Evolutionary conservation across 2,113 vertebrate genomes (phyloP).

Genomic region (Antechinus flavipes): DNA sequence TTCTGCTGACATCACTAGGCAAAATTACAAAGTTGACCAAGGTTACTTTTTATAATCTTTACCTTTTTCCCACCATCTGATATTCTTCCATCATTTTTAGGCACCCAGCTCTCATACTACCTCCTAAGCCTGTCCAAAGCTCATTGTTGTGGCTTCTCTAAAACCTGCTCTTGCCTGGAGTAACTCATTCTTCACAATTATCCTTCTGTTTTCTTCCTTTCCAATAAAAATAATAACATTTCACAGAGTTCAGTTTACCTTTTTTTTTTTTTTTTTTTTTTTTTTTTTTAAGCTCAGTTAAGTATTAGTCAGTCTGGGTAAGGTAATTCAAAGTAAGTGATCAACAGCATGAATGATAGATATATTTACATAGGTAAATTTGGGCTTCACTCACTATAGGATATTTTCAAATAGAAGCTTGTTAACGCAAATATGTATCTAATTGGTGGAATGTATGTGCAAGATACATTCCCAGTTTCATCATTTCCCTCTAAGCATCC

Average conservation of each 20-base stretch:
- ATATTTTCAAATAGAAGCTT: neutral
- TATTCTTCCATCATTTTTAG: neutral
- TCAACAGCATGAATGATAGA: neutral
- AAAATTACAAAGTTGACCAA: neutral
- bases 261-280: neutral
- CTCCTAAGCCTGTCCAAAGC: neutral
- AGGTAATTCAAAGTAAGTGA: neutral
- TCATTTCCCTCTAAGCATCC: neutral
- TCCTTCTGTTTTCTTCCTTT: neutral
- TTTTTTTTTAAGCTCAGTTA: neutral
- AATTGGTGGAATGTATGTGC: neutral
- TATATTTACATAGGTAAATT: neutral
- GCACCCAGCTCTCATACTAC: neutral
- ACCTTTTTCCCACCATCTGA: neutral
- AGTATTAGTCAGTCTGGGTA: neutral
- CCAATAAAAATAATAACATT: neutral
- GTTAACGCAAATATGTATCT: neutral
- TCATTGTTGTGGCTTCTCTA: neutral
- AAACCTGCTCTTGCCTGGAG: neutral
- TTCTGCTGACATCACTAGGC: neutral
- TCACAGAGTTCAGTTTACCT: neutral
- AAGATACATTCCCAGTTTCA: neutral
- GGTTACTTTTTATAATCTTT: conserved; percentile 2
- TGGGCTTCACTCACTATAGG: neutral
- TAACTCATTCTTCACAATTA: neutral